Base-by-base conservation (phyloP, 2,113 vertebrate genomes). In the Siphamia tubifer region DNA sequence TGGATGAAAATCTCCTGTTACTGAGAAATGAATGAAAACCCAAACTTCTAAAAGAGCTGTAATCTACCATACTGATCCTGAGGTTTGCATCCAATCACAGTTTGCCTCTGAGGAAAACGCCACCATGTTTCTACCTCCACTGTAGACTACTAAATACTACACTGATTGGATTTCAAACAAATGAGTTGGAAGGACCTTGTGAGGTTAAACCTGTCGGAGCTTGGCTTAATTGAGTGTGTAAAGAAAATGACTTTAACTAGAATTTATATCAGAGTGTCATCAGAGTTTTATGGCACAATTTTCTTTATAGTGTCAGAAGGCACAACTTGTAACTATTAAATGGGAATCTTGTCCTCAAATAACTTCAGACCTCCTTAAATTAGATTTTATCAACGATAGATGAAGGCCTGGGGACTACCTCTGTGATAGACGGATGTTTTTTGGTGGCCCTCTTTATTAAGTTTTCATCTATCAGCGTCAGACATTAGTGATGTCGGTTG, bases 211-310 rank as follows among this genome's bases (percentile, higher is more conserved):
- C 31, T 34, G 28, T 40, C 27, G 45, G 35, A 71, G 27, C 2
- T n/a, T 2, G 6, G 65, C 51, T 19, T 81, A 77, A 83, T 68
- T 74, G 62, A 71, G 40, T 73, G 67, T 60, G 64, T 51, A 65
- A 63, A 56, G 49, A 47, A 79, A 77, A 78, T 56, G 1, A 72
- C 62, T 62, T 72, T 2, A 45, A 54, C 19, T 44, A 39, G 1
- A 65, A 77, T 80, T 74, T 58, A 68, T 81, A 27, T 55, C 15
- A 10, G 34, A 35, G 16, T 30, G 24, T 62, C 72, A 86, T 83
- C 64, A 44, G 20, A 55, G 15, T 81, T 84, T 80, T 65, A 85
- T 71, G 63, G 78, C 54, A 25, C 20, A 53, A 39, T 79, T 85
- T 84, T 30, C 64, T 83, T 57, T 78, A 76, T 60, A 25, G 67